phyloP scores from a whole-genome alignment of 2,888 invertebrate species.

The Nephrocerus scutellatus region DNA sequence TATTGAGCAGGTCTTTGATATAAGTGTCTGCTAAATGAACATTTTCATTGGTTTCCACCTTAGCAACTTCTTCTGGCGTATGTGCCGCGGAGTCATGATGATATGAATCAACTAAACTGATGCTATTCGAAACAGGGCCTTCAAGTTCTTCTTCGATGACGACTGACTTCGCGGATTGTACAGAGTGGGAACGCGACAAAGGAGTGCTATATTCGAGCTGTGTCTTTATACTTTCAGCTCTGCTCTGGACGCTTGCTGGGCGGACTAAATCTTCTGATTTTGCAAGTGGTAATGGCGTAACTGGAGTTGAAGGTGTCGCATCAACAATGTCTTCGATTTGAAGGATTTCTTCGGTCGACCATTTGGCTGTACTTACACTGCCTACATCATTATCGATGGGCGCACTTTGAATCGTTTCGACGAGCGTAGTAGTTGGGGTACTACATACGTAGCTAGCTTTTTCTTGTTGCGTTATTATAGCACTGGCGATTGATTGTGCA shows the following conservation, averaged over 20 bases:
- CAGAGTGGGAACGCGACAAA: slow-evolving; percentile 28
- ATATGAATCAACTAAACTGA: slow-evolving; percentile 29
- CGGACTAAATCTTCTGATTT: no score
- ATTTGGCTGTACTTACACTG: slow-evolving; percentile 22
- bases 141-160: slow-evolving; percentile 45
- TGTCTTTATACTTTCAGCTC: slow-evolving; percentile 36
- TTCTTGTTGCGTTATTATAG: slow-evolving; percentile 1
- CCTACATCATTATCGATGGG: slow-evolving; percentile 22
- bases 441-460: slow-evolving; percentile 9
- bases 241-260: slow-evolving; percentile 33
- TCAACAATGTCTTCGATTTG: slow-evolving; percentile 13
- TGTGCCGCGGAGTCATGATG: slow-evolving; percentile 15
- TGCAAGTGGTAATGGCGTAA: no score
- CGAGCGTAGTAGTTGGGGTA: slow-evolving; percentile 25
- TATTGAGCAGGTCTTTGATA: slow-evolving; percentile 5
- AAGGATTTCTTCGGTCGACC: slow-evolving; percentile 15
- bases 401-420: slow-evolving; percentile 22
- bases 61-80: background rate
- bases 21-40: no score
- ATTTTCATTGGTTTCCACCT: no score
- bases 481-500: no score
- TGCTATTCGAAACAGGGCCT: slow-evolving; percentile 27
- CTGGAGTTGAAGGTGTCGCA: background rate
- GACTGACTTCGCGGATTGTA: slow-evolving; percentile 48
- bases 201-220: slow-evolving; percentile 33